A percentile compares a stretch with the other conserved stretches of the same genome.
Evolutionary conservation across 2,113 vertebrate species (phyloP).

Genomic region (Prinia subflava): DNA sequence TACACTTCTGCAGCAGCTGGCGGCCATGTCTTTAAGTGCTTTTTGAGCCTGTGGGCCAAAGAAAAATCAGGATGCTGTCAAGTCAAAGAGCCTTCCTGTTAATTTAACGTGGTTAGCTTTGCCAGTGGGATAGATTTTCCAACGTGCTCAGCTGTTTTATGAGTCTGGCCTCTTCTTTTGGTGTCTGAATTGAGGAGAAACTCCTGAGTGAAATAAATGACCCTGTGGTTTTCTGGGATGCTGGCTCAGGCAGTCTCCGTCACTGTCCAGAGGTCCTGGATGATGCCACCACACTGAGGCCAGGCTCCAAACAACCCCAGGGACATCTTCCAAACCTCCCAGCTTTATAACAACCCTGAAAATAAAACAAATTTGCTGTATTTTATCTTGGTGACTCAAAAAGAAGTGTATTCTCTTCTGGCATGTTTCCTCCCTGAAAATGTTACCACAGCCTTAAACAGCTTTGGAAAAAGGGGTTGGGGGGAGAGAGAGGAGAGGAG

Average conservation of each 20-base stretch:
- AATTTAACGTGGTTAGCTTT: not conserved
- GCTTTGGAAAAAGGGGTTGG: not conserved
- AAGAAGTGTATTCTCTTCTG: not conserved
- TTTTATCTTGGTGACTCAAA: not conserved
- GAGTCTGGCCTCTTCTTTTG: not conserved
- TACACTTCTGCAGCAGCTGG: not conserved
- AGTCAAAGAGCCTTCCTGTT: not conserved
- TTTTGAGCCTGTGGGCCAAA: not conserved
- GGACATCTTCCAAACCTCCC: not conserved
- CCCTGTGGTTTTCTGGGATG: accelerated
- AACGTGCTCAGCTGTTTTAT: not conserved
- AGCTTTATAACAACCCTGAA: not conserved
- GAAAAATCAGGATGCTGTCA: not conserved
- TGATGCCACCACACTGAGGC: not conserved
- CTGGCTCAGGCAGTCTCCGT: accelerated
- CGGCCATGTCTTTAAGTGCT: not conserved
- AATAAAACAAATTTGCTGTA: not conserved
- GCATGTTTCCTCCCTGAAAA: not conserved
- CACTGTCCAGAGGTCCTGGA: not conserved
- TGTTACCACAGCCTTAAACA: not conserved
- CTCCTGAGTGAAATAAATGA: not conserved
- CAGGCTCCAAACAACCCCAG: not conserved
- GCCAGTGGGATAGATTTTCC: not conserved
- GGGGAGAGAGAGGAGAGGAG: not conserved
- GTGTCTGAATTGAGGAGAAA: not conserved